Percentiles rank a stretch among this genome's conserved stretches.
These are phyloP conservation scores for Trogon surrucura DNA, from an alignment of 2,113 vertebrate genomes.

Conservation along the genomic window DNA sequence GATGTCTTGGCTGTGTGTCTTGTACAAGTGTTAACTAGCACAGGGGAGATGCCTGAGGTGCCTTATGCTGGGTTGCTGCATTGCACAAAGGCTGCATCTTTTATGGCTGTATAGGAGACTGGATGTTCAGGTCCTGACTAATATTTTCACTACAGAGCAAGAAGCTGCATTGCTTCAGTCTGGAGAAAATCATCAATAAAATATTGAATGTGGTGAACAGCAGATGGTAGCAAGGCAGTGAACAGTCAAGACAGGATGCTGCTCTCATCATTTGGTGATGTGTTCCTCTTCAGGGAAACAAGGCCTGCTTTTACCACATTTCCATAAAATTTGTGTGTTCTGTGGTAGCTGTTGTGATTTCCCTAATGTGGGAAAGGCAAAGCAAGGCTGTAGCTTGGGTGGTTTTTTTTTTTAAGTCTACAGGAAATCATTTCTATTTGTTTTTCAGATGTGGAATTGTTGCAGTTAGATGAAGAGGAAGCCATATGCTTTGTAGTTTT, in stretches of 20 bases:
- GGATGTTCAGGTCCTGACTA: background rate
- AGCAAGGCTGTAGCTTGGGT: background rate
- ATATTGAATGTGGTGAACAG: background rate
- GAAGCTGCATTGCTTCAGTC: background rate
- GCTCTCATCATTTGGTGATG: background rate
- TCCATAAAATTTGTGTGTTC: background rate
- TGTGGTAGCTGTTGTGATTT: background rate
- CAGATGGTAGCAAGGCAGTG: background rate
- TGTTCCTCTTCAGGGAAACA: background rate
- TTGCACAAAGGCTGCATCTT: background rate
- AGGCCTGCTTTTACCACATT: background rate
- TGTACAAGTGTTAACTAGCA: background rate
- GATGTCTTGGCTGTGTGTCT: fast-evolving
- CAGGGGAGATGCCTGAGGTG: background rate
- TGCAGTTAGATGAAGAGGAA: background rate
- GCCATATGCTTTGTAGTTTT: background rate
- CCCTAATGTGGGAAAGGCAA: background rate
- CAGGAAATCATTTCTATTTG: background rate
- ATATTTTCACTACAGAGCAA: background rate
- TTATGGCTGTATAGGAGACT: background rate
- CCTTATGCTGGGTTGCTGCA: background rate
- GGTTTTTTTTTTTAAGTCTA: background rate
- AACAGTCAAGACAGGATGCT: background rate
- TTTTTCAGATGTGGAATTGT: background rate
- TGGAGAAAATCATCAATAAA: background rate